These are phyloP conservation scores for Oreochromis tanganicae DNA, from an alignment of 2,113 vertebrate genomes.

Conservation along the genomic window DNA sequence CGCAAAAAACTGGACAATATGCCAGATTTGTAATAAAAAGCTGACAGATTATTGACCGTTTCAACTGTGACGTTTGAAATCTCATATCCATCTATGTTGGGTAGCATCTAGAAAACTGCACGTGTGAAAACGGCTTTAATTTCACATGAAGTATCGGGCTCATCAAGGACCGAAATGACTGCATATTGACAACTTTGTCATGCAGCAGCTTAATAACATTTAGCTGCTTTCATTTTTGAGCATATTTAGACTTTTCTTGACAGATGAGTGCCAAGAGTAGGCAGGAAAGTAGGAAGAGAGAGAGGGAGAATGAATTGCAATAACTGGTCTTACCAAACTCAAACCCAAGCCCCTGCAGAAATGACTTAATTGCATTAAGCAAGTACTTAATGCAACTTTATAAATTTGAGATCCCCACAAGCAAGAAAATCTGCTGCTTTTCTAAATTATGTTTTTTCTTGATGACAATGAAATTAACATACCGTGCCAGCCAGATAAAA, in stretches of 20 bases:
- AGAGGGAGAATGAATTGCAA: background rate
- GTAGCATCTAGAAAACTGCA: background rate
- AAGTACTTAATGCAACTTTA: background rate
- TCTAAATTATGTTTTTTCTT: background rate
- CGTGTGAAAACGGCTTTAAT: background rate
- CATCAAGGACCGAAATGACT: background rate
- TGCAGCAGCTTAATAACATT: background rate
- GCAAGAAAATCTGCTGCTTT: background rate
- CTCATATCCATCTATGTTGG: background rate
- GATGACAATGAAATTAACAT: background rate
- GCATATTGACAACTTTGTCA: accelerated
- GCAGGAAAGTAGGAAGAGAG: background rate
- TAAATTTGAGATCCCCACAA: background rate
- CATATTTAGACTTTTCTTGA: background rate
- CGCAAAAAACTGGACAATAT: background rate
- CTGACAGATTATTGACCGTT: background rate
- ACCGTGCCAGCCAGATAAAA: background rate
- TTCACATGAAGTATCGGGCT: background rate
- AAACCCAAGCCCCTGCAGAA: background rate
- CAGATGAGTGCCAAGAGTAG: background rate
- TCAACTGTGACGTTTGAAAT: background rate
- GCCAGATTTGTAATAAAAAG: accelerated
- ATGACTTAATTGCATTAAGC: background rate
- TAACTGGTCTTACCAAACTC: background rate
- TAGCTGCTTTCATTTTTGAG: background rate